Evolutionary conservation across 2,888 invertebrate species (phyloP).

Genomic region (Boloria selene): DNA sequence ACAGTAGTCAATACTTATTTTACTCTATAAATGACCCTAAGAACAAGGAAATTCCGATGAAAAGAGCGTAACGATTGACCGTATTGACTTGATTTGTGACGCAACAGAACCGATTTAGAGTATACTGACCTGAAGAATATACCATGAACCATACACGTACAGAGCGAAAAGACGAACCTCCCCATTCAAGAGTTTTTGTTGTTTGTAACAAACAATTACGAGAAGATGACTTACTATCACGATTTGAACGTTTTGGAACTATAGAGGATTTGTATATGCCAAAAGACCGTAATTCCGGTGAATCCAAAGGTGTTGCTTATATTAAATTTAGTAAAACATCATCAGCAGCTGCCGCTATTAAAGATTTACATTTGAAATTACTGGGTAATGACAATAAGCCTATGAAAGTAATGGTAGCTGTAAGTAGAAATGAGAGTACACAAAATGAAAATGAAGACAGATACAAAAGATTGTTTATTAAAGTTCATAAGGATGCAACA

Average conservation of each 20-base stretch:
- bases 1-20: conserved; percentile 21
- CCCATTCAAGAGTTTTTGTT: conserved; percentile 94
- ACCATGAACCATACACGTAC: conserved; percentile 42
- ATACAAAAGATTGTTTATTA: conserved; percentile 88
- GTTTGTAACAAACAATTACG: conserved; percentile 87
- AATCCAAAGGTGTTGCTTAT: conserved; percentile 95
- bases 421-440: conserved; percentile 68
- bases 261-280: conserved; percentile 95
- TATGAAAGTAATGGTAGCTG: conserved; percentile 94
- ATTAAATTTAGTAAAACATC: conserved; percentile 95
- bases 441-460: conserved; percentile 72
- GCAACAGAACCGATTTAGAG: conserved; percentile 33
- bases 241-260: conserved; percentile 90
- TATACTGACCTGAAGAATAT: conserved; percentile 18
- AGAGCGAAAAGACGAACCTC: conserved; percentile 84
- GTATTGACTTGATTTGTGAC: conserved; percentile 37
- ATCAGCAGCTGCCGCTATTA: conserved; percentile 93
- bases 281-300: conserved; percentile 90
- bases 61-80: conserved; percentile 42
- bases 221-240: conserved; percentile 89
- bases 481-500: conserved; percentile 89
- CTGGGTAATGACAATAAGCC: conserved; percentile 88
- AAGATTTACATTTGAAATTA: conserved; percentile 91
- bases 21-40: conserved; percentile 24
- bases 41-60: conserved; percentile 29